Base-by-base conservation (phyloP, 2,888 invertebrate species). In the Cephus runcator region DNA sequence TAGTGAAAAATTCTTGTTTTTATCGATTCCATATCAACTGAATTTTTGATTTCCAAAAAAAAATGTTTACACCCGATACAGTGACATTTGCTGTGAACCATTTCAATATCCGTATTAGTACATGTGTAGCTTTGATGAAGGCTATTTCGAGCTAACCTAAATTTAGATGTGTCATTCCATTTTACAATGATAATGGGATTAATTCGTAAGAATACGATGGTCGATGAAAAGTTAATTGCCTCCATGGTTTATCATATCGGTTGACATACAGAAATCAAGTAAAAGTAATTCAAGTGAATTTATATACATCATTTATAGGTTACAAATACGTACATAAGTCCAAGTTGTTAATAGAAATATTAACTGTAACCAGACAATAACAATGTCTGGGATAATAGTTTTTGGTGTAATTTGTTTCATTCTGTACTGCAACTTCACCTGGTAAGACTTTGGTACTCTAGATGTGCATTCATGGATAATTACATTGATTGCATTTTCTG, bases 371-470 rank as follows among this genome's bases (percentile, higher is more conserved):
- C 33, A 33, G 12, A 3, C 31, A 74, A 89, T 71, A 74, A 89
- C 84, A 84, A 93, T 93, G 93, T 92, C 90, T 85, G 89, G 90
- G 35, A 87, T 93, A 82, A 81, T 92, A 76, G 87, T 89, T 40
- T 87, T 92, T 83, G 85, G 88, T 74, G 78, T 91, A 56, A 83
- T 92, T 79, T 87, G 88, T 81, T 84, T 91, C 75, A 88, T 92
- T 80, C 88, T 94, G 81, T 95, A 95, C 88, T 94, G 93, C 77
- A 93, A 93, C 86, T 93, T 94, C 83, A 94, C 94, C 80, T 94
- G 94, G 94, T 94, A 90, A 92, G 93, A 86, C 83, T 84, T 73
- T 80, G 75, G 36, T 78, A 77, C 82, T 80, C 80, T 80, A 83
- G 79, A 81, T 88, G 0, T 75, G 9, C 30, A 69, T 31, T 11